Evolutionary conservation across 1,140 invertebrate genomes (phyloP), one percentile per base, ranked within the genome.

Genomic region (Ceratina japonica): DNA sequence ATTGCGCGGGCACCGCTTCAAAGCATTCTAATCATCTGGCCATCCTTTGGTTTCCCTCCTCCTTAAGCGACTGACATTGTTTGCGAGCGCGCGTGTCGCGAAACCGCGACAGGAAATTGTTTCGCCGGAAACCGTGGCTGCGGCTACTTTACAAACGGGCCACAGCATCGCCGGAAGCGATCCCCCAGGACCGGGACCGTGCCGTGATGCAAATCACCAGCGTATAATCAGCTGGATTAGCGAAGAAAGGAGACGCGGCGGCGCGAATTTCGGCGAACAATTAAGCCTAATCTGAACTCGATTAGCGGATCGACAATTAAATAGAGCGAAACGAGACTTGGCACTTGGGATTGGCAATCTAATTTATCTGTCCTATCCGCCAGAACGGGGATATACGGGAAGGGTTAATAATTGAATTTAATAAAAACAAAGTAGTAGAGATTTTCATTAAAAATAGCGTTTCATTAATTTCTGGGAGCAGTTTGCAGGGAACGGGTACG

Each of bases 101-200:
- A n/a, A 59, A 44, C 56, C 51, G 18, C 56, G 24, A 51, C n/a
- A 22, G 51, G 68, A 73, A 18, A 82, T 68, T 78, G 71, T 64
- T 64, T 52, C n/a, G 10, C 54, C 4, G 44, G 62, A 63, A 69
- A 4, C 54, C 18, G 18, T 13, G 16, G 64, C 18, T n/a, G n/a
- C 24, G 61, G 66, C 8, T 22, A 22, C 15, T n/a, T 5, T 56
- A 22, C 10, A 8, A 44, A 44, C 37, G 10, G 37, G 37, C 37
- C 37, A 66, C 16, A 20, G 58, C n/a, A n/a, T 10, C 18, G 5
- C 18, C 37, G 58, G 71, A 73, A 27, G 54, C 59, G 37, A 0
- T 31, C n/a, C 27, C n/a, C 31, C 10, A 24, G 59, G 44, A 63
- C n/a, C 13, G n/a, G n/a, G 49, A 44, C 3, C 0, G 3, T 54